A percentile compares a stretch with the other conserved stretches of the same genome.
Evolutionary conservation across 2,888 invertebrate species (phyloP).

Genomic region (Hypselothyrea guttata): DNA sequence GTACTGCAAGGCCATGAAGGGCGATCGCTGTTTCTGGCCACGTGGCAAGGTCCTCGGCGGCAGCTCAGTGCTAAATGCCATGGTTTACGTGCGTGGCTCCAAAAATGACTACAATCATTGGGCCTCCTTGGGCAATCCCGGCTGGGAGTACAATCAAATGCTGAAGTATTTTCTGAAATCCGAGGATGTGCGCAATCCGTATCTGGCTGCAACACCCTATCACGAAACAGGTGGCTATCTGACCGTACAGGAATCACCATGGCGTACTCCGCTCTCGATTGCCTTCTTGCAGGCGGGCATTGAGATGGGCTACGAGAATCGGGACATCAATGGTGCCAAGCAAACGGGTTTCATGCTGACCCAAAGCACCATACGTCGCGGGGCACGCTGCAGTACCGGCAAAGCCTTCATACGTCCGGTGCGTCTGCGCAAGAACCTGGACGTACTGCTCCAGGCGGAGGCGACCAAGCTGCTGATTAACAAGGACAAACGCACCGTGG

Average conservation of each 20-base stretch:
- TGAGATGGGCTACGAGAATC: constrained; percentile 91
- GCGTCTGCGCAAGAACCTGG: constrained; percentile 89
- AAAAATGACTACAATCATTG: constrained; percentile 93
- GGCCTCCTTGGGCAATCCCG: constrained; percentile 91
- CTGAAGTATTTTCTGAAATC: constrained; percentile 93
- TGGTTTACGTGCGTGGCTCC: constrained; percentile 96
- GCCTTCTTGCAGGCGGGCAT: constrained; percentile 91
- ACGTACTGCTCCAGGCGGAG: constrained; percentile 90
- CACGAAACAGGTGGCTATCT: constrained; percentile 91
- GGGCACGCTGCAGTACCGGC: constrained; percentile 92
- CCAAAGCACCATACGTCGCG: constrained; percentile 92
- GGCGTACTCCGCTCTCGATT: constrained; percentile 91
- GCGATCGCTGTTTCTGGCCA: constrained; percentile 94
- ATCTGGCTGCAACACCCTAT: constrained; percentile 88
- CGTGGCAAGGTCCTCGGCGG: constrained; percentile 96
- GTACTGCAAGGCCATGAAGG: constrained; percentile 94
- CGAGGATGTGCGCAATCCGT: constrained; percentile 93
- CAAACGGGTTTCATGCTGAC: constrained; percentile 94
- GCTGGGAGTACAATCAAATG: constrained; percentile 93
- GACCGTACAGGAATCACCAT: constrained; percentile 92
- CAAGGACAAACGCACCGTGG: constrained; percentile 88
- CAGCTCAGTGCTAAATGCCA: constrained; percentile 93
- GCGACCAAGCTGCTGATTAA: constrained; percentile 89
- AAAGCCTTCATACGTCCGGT: constrained; percentile 94
- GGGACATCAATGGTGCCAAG: constrained; percentile 91